Conservation (phyloP, 2,113 vertebrate genomes). For the Ia io region DNA sequence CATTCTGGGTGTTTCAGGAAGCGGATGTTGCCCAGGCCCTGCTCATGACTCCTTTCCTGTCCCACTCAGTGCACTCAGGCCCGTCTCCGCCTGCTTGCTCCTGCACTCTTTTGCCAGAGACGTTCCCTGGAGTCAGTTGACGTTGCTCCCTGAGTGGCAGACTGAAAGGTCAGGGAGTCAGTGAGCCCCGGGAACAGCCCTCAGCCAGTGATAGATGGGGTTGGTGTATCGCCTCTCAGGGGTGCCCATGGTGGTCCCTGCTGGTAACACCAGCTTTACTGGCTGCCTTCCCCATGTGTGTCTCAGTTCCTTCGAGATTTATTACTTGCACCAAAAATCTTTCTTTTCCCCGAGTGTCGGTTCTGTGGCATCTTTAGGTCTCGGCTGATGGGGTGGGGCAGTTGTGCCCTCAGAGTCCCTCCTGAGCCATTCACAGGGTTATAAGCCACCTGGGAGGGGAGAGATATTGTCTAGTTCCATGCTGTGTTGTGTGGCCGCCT, state of each 20-base stretch:
- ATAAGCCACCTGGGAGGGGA: background rate
- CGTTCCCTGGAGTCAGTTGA: background rate
- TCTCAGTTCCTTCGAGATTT: background rate
- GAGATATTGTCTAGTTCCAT: background rate
- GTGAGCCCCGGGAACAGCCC: background rate
- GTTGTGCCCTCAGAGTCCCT: background rate
- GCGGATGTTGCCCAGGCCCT: background rate
- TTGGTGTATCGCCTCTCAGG: fast-evolving
- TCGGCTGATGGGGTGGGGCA: background rate
- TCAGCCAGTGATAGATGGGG: background rate
- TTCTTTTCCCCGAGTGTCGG: background rate
- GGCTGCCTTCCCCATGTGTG: background rate
- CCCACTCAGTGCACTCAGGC: fast-evolving
- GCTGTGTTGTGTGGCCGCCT: background rate
- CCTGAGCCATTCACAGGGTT: background rate
- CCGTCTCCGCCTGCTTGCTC: background rate
- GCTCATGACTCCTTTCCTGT: background rate
- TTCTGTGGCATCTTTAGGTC: background rate
- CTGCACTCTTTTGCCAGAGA: background rate
- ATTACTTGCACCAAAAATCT: background rate
- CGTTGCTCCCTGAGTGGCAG: background rate
- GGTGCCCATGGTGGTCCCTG: background rate
- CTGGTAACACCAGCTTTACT: background rate
- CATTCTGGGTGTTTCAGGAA: background rate
- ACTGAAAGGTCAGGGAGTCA: background rate